Conservation (phyloP, 1,140 invertebrate genomes). For the Lycorma delicatula region DNA sequence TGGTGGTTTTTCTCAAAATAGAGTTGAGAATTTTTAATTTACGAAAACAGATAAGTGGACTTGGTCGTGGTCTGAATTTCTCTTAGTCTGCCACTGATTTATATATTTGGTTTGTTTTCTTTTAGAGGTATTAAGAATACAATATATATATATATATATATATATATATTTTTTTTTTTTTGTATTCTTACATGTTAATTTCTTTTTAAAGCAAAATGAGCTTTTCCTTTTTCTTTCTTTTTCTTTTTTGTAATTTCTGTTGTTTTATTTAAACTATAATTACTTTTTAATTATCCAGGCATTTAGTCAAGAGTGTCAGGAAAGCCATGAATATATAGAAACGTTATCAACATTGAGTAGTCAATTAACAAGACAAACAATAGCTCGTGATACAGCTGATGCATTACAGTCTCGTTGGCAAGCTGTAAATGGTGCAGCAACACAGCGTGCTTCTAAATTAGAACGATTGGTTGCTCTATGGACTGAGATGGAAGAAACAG, state of each 20-base stretch:
- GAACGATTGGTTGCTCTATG: constrained; percentile 71
- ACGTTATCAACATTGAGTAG: constrained; percentile 60
- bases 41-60: too few relatives aligned
- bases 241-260: too few relatives aligned
- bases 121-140: too few relatives aligned
- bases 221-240: not conserved
- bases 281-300: constrained; percentile 28
- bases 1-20: too few relatives aligned
- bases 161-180: too few relatives aligned
- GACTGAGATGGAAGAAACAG: constrained; percentile 67
- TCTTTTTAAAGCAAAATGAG: not conserved
- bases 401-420: constrained; percentile 70
- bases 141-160: too few relatives aligned
- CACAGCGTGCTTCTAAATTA: constrained; percentile 63
- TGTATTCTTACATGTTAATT: not conserved
- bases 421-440: constrained; percentile 59
- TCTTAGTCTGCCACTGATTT: too few relatives aligned
- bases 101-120: too few relatives aligned
- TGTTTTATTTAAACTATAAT: not conserved
- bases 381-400: constrained; percentile 64
- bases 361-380: constrained; percentile 60
- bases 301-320: constrained; percentile 43
- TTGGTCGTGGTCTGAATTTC: too few relatives aligned
- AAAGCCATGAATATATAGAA: constrained; percentile 46
- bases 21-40: too few relatives aligned